Conservation (phyloP, 2,797 vertebrate genomes). For the Rhadinocentrus ornatus region DNA sequence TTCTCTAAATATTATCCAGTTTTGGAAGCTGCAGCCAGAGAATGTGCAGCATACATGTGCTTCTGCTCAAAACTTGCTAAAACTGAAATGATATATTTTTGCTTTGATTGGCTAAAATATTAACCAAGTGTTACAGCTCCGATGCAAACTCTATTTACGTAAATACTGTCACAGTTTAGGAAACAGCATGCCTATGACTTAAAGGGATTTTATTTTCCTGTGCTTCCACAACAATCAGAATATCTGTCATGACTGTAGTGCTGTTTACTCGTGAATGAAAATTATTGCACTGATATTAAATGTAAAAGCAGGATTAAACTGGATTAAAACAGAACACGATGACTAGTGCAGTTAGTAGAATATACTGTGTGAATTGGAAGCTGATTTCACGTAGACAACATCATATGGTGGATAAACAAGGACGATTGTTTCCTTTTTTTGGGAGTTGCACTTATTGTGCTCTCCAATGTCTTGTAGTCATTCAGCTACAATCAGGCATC, state of each 20-base stretch:
- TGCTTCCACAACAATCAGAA: not conserved
- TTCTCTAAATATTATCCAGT: too few relatives aligned
- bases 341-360: conserved; percentile 2
- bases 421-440: not conserved
- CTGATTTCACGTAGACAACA: conserved; percentile 3
- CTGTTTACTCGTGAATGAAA: not conserved
- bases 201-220: not conserved
- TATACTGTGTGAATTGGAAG: not conserved
- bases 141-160: not conserved
- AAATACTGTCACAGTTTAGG: not conserved
- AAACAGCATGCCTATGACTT: not conserved
- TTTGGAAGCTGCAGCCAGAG: not conserved
- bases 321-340: conserved; percentile 54
- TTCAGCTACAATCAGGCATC: not conserved
- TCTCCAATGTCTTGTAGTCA: not conserved
- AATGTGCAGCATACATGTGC: too few relatives aligned
- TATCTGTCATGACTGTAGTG: not conserved
- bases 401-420: not conserved
- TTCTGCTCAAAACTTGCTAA: not conserved
- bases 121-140: too few relatives aligned
- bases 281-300: conserved; percentile 17
- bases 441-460: not conserved
- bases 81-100: not conserved
- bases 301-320: conserved; percentile 50
- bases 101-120: too few relatives aligned